Percentiles rank a stretch among this genome's conserved stretches.
Conservation (phyloP, 2,113 vertebrate genomes). For the Thunnus thynnus region DNA sequence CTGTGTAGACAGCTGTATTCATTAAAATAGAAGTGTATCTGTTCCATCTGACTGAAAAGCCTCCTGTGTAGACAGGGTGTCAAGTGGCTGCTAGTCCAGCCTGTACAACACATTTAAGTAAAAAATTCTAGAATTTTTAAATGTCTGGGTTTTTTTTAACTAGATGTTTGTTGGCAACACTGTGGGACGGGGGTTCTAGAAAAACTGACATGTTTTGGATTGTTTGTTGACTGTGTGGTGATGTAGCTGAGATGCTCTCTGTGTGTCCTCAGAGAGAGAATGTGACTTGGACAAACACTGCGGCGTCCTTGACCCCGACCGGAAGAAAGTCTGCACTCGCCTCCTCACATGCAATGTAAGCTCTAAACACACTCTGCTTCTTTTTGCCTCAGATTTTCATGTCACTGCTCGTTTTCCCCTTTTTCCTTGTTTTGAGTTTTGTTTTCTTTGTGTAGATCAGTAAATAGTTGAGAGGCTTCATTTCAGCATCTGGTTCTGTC, state of each 20-base stretch:
- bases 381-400: background rate
- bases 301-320: conserved; percentile 92
- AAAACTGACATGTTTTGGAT: background rate
- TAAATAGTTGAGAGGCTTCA: background rate
- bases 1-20: background rate
- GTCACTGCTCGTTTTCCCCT: background rate
- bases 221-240: conserved; percentile 4
- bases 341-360: conserved; percentile 95
- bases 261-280: conserved; percentile 88
- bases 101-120: too few species aligned
- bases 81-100: too few species aligned
- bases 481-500: background rate
- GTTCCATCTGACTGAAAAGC: background rate
- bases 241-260: conserved; percentile 26
- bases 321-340: conserved; percentile 95
- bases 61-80: background rate
- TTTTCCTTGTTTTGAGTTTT: background rate
- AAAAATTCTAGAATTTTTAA: too few species aligned
- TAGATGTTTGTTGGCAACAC: too few species aligned
- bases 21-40: background rate
- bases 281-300: conserved; percentile 95
- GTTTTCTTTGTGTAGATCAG: background rate
- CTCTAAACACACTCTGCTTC: background rate
- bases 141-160: too few species aligned
- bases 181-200: background rate